A percentile compares a stretch with the other conserved stretches of the same genome.
phyloP scores from a whole-genome alignment of 2,797 vertebrate genomes.

The Crocodylus rhombifer region DNA sequence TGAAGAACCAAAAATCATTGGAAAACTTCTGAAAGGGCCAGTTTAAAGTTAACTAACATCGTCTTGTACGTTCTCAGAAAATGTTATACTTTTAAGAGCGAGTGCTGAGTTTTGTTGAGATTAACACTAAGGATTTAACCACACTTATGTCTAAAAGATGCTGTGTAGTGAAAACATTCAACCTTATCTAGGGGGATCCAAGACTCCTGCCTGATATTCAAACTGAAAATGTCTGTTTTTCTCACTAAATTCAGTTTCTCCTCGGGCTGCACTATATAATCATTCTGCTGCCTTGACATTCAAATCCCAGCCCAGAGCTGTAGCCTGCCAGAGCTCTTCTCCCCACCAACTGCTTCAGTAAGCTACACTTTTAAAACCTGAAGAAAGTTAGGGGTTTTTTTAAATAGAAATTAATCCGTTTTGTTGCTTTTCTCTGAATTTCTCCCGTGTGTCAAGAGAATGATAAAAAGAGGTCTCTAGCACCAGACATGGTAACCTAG shows the following conservation, averaged over 20 bases:
- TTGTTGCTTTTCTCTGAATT: neutral
- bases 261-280: neutral
- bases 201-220: neutral
- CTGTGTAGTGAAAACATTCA: neutral
- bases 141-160: neutral
- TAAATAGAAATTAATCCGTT: neutral
- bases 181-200: neutral
- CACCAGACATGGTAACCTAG: neutral
- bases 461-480: neutral
- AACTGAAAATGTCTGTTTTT: neutral
- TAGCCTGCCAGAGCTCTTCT: neutral
- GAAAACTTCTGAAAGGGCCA: neutral
- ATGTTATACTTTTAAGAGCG: too few relatives aligned
- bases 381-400: too few relatives aligned
- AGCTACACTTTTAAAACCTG: neutral
- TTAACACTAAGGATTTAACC: too few relatives aligned
- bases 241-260: neutral
- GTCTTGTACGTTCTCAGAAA: neutral
- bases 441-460: neutral
- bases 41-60: neutral
- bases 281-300: neutral
- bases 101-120: too few relatives aligned
- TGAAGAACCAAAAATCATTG: neutral
- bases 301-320: neutral
- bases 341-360: neutral